Conservation (phyloP, 2,797 vertebrate genomes). For the Rhincodon typus region DNA sequence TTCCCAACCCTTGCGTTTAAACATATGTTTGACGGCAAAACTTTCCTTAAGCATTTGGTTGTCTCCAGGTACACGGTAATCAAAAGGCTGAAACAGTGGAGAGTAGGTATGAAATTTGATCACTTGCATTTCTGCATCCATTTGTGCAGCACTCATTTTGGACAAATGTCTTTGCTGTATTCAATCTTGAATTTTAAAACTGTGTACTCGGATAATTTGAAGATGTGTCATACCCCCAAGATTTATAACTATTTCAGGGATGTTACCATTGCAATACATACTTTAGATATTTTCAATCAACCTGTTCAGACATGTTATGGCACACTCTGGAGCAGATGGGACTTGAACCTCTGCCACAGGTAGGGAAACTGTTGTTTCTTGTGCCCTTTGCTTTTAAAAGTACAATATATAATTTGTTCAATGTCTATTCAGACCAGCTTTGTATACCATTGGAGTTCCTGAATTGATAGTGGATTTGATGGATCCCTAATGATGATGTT, state of each 20-base stretch:
- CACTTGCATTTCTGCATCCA: background rate
- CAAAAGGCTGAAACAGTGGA: background rate
- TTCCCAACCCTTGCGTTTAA: background rate
- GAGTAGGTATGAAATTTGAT: background rate
- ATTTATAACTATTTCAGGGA: too few species aligned
- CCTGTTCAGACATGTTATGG: background rate
- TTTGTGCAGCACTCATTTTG: background rate
- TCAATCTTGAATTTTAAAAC: background rate
- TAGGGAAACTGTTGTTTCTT: too few species aligned
- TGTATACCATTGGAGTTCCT: background rate
- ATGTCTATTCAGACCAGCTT: background rate
- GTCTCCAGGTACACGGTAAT: background rate
- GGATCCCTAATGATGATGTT: too few species aligned
- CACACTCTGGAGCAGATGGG: too few species aligned
- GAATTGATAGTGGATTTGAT: background rate
- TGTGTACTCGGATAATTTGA: background rate
- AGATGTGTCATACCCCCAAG: background rate
- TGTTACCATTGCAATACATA: too few species aligned
- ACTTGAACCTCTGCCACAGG: too few species aligned
- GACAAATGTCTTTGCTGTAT: background rate
- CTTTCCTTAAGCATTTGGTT: background rate
- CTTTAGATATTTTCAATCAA: background rate
- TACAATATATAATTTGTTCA: too few species aligned
- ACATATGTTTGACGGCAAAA: background rate
- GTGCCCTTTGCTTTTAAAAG: too few species aligned